Base-by-base conservation (phyloP, 2,888 invertebrate genomes). In the Cantharis flavilabris region DNA sequence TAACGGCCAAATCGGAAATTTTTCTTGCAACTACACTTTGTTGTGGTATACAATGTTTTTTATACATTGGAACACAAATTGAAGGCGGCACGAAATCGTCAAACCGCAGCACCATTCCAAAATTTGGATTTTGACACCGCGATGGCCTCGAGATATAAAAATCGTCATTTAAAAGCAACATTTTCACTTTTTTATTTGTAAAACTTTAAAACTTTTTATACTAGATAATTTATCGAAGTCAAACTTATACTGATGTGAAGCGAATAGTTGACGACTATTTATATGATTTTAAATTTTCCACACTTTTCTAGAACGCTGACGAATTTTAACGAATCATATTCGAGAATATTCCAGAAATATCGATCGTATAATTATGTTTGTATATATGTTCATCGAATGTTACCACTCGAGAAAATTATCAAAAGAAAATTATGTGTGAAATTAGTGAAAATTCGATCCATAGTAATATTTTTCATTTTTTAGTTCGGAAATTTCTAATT, bases 1-100 rank as follows among this genome's bases (percentile, higher is more conserved):
- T 89, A 4, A 92, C 88, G 75, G 90, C 91, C 0, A 90, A 90
- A 11, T 89, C 90, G 69, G 90, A 85, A 82, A 90, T 91, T 62
- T 90, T 86, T 16, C 90, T 91, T 78, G 91, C 88, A 74, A 90
- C 88, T 26, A 90, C 83, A 74, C 88, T 83, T 18, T 89, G 85
- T 89, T 89, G 90, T 2, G 90, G 89, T 73, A 89, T 85, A 77
- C 87, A 86, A 83, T 90, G 90, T 5, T 84, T 80, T 4, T 11
- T 69, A 3, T 69, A 74, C 14, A 20, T 13, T 67, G n/a, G 65
- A 67, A 67, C 3, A 10, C n/a, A 1, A 1, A 67, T 23, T n/a
- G 18, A n/a, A 10, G 80, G 79, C n/a, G 86, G 84, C 7, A 90
- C 84, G 1, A 91, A 75, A 70, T 91, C 91, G 14, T 91, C 90